Evolutionary conservation across 2,113 vertebrate genomes (phyloP).

Genomic region (Caretta caretta): DNA sequence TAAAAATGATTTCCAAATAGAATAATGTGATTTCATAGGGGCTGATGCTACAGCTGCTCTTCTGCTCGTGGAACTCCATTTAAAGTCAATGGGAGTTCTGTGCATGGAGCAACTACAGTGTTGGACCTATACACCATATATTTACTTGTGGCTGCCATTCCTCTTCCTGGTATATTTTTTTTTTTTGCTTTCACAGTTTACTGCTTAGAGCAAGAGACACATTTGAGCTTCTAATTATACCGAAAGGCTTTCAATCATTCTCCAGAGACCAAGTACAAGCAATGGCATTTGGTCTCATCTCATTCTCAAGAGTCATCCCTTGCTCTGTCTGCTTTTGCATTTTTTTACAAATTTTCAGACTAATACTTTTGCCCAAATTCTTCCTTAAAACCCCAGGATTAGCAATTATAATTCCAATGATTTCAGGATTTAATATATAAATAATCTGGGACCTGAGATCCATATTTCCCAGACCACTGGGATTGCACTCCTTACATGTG

Average conservation of each 20-base stretch:
- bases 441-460: neutral
- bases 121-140: neutral
- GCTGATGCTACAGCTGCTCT: neutral
- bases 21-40: neutral
- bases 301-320: neutral
- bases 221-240: neutral
- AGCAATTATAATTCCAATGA: neutral
- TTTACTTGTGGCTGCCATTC: accelerated
- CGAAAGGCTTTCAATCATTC: neutral
- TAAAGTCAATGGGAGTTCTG: constrained; percentile 21
- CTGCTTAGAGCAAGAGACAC: neutral
- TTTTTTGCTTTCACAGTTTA: neutral
- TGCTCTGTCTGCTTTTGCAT: neutral
- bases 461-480: neutral
- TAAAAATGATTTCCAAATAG: neutral
- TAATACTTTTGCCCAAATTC: neutral
- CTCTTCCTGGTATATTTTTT: neutral
- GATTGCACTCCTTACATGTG: neutral
- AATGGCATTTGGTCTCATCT: neutral
- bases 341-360: neutral
- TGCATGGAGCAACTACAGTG: neutral
- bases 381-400: neutral
- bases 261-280: neutral
- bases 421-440: neutral
- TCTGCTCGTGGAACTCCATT: neutral